Conservation (phyloP, 2,113 vertebrate species). For the Aix galericulata region DNA sequence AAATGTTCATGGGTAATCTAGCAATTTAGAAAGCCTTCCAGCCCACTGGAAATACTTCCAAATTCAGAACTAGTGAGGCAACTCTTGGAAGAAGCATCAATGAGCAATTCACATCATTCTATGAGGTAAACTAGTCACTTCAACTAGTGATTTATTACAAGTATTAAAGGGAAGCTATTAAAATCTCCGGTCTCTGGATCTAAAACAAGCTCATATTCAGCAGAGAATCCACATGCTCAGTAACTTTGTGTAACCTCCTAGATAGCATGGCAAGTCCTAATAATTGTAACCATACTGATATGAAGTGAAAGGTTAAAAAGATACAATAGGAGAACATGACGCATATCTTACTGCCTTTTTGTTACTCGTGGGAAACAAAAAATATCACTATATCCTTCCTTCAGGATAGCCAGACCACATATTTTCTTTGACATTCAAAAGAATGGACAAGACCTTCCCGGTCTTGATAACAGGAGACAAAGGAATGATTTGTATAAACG, state of each 20-base stretch:
- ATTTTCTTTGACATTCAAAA: not conserved
- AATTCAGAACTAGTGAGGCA: constrained; percentile 66
- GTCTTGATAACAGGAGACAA: not conserved
- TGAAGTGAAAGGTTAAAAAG: not conserved
- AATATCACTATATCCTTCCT: not conserved
- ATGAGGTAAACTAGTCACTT: constrained; percentile 42
- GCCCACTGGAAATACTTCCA: constrained; percentile 34
- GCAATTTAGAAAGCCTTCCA: constrained; percentile 45
- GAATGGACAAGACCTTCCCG: not conserved
- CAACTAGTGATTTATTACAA: constrained; percentile 44
- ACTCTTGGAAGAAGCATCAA: constrained; percentile 53
- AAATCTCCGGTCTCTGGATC: constrained; percentile 30
- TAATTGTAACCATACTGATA: not conserved
- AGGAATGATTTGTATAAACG: not conserved
- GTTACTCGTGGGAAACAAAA: not conserved
- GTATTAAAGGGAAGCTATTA: constrained; percentile 37
- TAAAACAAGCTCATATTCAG: constrained; percentile 10
- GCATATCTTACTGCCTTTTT: not conserved
- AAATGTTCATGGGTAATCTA: constrained; percentile 23
- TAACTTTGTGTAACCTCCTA: not conserved
- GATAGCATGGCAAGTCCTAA: not conserved
- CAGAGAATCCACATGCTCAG: not conserved
- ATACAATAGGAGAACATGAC: not conserved
- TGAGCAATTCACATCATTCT: constrained; percentile 43
- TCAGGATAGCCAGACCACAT: not conserved